Evolutionary conservation across 2,113 vertebrate genomes (phyloP).

Genomic region (Phoenicopterus ruber): DNA sequence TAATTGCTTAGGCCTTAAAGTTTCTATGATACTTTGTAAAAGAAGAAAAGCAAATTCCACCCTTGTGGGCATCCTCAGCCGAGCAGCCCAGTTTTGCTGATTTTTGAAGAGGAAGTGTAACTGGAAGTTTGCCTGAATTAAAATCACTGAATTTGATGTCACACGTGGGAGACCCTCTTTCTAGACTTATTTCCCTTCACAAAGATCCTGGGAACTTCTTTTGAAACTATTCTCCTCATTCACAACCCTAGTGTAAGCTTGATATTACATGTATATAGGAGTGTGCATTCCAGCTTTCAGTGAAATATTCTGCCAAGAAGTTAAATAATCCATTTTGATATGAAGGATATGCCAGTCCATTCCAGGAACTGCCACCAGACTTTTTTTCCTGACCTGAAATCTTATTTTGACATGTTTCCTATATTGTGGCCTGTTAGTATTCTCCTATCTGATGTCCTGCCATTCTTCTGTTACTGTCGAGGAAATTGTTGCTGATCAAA

Average conservation of each 20-base stretch:
- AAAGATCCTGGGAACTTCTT: not conserved
- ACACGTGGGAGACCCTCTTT: rapidly evolving
- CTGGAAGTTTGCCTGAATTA: not conserved
- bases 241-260: not conserved
- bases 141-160: not conserved
- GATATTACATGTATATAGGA: not conserved
- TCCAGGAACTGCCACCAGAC: not conserved
- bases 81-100: not conserved
- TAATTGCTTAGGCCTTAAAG: not conserved
- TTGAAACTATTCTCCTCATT: not conserved
- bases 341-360: not conserved
- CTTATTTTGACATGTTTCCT: conserved; percentile 29
- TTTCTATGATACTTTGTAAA: not conserved
- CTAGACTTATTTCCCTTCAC: not conserved
- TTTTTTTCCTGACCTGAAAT: not conserved
- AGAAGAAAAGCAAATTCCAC: not conserved
- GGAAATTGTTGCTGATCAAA: not conserved
- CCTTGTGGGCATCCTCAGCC: not conserved
- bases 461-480: not conserved
- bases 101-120: not conserved
- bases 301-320: not conserved
- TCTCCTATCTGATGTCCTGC: not conserved
- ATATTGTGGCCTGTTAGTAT: not conserved
- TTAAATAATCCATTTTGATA: conserved; percentile 15
- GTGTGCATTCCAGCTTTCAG: not conserved